Conservation (phyloP, 64 coral and sea anemone genomes). For the Stylophora pistillata region DNA sequence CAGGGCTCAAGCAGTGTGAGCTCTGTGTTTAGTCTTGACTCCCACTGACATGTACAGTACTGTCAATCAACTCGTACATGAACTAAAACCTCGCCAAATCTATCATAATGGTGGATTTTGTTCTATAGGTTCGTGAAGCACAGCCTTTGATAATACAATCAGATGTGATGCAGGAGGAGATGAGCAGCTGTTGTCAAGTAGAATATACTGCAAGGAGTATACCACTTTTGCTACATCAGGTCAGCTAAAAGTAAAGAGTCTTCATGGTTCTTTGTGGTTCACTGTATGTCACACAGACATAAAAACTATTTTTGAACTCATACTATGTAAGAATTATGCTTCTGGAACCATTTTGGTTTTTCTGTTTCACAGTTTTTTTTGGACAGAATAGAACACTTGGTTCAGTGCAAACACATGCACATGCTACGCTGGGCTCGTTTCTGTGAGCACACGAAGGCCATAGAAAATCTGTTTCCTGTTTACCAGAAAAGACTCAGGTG, state of each 20-base stretch:
- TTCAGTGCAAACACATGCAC: slow-evolving; percentile 98
- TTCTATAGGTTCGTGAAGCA: slow-evolving; percentile 78
- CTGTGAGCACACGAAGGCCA: slow-evolving; percentile 94
- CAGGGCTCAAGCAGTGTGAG: too few species aligned
- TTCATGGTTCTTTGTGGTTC: neutral
- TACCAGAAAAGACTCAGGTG: slow-evolving; percentile 92
- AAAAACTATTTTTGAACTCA: too few species aligned
- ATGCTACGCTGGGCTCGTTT: slow-evolving; percentile 96
- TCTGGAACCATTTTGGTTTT: neutral
- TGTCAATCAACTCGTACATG: too few species aligned
- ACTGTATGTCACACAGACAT: too few species aligned
- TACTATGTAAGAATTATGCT: neutral
- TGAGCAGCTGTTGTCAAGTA: slow-evolving; percentile 63
- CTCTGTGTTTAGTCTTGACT: too few species aligned
- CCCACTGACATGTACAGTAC: too few species aligned
- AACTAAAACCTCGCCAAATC: too few species aligned
- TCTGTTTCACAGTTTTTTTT: slow-evolving; percentile 72
- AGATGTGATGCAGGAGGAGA: slow-evolving; percentile 96
- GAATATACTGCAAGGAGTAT: slow-evolving; percentile 94
- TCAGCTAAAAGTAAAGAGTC: neutral
- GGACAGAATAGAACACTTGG: slow-evolving; percentile 93
- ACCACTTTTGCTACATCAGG: slow-evolving; percentile 96
- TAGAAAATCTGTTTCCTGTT: slow-evolving; percentile 83
- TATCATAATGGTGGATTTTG: neutral
- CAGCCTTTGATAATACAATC: slow-evolving; percentile 78